These are phyloP conservation scores for Hiodon tergisus DNA, from an alignment of 2,113 vertebrate genomes.

Conservation along the genomic window DNA sequence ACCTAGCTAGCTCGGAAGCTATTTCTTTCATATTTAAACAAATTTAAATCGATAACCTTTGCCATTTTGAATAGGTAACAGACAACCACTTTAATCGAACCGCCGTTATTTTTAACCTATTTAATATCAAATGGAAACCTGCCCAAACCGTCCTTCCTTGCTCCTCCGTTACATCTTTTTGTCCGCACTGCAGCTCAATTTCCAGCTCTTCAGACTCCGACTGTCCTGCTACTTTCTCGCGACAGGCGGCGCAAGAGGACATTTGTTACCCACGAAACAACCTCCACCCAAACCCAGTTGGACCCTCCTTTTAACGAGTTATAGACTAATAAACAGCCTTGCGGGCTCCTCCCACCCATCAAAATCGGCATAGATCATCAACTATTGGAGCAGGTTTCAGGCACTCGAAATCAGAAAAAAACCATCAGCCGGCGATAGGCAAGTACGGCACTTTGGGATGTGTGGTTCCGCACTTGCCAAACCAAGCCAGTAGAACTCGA, in stretches of 20 bases:
- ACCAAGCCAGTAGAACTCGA: background rate
- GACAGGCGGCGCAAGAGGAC: slow-evolving; percentile 36
- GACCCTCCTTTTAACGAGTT: slow-evolving; percentile 21
- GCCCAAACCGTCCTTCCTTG: background rate
- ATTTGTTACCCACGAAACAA: slow-evolving; percentile 22
- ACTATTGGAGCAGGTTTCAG: slow-evolving; percentile 27
- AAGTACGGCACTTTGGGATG: slow-evolving; percentile 36
- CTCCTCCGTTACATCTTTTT: slow-evolving; percentile 39
- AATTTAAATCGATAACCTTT: too few species aligned
- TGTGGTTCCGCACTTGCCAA: slow-evolving; percentile 26
- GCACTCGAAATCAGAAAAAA: slow-evolving; percentile 19
- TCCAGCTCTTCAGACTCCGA: slow-evolving; percentile 28
- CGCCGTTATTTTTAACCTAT: too few species aligned
- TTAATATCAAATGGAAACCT: background rate
- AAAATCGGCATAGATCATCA: slow-evolving; percentile 1
- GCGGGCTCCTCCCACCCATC: slow-evolving; percentile 4
- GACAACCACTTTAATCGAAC: too few species aligned
- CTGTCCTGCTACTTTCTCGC: slow-evolving; percentile 18
- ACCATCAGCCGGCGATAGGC: slow-evolving; percentile 2
- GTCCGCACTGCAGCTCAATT: slow-evolving; percentile 67
- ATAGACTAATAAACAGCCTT: slow-evolving; percentile 24
- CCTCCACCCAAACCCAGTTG: slow-evolving; percentile 7
- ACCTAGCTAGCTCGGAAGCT: too few species aligned
- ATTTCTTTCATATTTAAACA: too few species aligned
- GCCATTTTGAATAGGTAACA: too few species aligned